These are phyloP conservation scores for Coreoperca whiteheadi DNA, from an alignment of 2,113 vertebrate genomes.

Conservation along the genomic window DNA sequence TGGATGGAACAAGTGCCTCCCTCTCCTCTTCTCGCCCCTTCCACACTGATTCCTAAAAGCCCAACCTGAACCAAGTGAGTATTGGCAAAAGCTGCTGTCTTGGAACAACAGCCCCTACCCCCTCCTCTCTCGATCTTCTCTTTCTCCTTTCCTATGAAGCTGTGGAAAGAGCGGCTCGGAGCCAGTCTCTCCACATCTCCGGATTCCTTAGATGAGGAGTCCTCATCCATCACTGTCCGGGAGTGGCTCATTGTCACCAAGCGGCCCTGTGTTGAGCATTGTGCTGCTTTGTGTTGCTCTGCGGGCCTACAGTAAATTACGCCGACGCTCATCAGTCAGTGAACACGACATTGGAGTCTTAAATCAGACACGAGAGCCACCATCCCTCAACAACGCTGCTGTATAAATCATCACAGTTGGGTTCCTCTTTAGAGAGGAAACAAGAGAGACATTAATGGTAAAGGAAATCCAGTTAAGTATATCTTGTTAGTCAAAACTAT, in stretches of 20 bases:
- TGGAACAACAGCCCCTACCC: constrained; percentile 60
- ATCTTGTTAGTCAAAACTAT: constrained; percentile 51
- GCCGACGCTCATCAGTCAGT: constrained; percentile 28
- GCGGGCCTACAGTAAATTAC: constrained; percentile 48
- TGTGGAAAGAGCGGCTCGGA: constrained; percentile 65
- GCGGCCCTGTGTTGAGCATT: constrained; percentile 23
- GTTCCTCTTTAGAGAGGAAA: constrained; percentile 43
- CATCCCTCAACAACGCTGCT: constrained; percentile 33
- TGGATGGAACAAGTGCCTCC: constrained; percentile 56
- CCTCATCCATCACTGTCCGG: constrained; percentile 59
- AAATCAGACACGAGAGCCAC: constrained; percentile 37
- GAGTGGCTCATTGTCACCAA: constrained; percentile 64
- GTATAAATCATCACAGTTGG: constrained; percentile 41
- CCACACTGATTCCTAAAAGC: constrained; percentile 53
- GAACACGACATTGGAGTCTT: constrained; percentile 25
- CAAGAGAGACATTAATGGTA: constrained; percentile 31
- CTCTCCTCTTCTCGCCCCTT: constrained; percentile 41
- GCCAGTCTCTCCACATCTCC: constrained; percentile 70
- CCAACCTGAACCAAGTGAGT: constrained; percentile 64
- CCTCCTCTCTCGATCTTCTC: constrained; percentile 46
- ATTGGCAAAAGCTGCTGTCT: constrained; percentile 61
- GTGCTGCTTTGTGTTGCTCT: constrained; percentile 49
- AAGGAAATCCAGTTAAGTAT: constrained; percentile 50
- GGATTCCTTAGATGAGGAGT: constrained; percentile 60
- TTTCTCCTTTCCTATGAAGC: constrained; percentile 83